phyloP scores from a whole-genome alignment of 1,140 invertebrate genomes.

The Ips typographus region DNA sequence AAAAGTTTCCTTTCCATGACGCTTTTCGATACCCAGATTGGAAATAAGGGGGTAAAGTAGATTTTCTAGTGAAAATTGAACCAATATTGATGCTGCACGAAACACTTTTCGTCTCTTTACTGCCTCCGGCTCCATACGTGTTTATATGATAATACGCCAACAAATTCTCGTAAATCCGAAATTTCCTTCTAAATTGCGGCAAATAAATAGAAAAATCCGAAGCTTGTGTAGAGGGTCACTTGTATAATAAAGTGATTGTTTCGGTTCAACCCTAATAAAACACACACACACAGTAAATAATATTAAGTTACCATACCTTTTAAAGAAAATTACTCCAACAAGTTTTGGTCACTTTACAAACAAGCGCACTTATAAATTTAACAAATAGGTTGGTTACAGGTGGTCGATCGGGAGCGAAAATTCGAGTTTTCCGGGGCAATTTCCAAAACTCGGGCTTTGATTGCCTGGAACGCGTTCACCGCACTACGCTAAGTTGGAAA shows the following conservation, averaged over 20 bases:
- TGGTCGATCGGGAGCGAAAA: neutral
- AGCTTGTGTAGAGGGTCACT: neutral
- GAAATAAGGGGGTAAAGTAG: no score
- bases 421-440: neutral
- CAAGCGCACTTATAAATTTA: no score
- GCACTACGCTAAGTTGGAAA: constrained; percentile 15
- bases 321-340: no score
- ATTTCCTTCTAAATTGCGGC: constrained; percentile 1
- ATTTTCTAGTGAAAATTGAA: no score
- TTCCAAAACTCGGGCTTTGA: neutral
- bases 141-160: neutral
- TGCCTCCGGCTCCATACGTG: neutral
- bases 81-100: no score
- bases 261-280: no score
- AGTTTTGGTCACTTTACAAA: no score
- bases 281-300: no score
- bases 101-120: no score
- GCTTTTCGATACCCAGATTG: no score
- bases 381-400: neutral
- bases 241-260: neutral
- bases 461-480: constrained; percentile 5
- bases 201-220: neutral
- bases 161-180: neutral
- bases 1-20: no score
- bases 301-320: no score